These are phyloP conservation scores for Brachyptera risi DNA, from an alignment of 2,888 invertebrate genomes.

Conservation along the genomic window DNA sequence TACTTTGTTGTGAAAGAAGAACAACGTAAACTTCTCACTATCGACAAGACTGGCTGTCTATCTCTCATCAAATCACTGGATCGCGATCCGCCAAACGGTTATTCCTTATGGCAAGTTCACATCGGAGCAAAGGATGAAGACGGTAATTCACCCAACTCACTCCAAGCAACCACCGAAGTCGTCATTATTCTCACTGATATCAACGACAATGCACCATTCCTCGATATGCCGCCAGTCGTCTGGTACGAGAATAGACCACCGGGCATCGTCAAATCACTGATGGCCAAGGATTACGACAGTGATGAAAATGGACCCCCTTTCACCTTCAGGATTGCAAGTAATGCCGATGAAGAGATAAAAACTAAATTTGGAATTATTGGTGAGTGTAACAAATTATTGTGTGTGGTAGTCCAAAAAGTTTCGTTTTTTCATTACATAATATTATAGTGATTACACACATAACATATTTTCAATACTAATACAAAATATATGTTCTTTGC, in stretches of 20 bases:
- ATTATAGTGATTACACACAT: too few relatives aligned
- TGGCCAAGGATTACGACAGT: conserved; percentile 77
- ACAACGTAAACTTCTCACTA: conserved; percentile 64
- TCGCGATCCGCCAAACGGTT: conserved; percentile 84
- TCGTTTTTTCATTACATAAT: too few relatives aligned
- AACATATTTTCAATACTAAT: too few relatives aligned
- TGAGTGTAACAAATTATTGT: too few relatives aligned
- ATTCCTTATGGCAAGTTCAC: conserved; percentile 66
- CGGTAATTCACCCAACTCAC: conserved; percentile 53
- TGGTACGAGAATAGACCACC: conserved; percentile 77
- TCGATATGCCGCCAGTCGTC: conserved; percentile 74
- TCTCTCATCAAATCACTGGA: conserved; percentile 73
- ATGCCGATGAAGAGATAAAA: conserved; percentile 63
- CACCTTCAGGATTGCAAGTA: conserved; percentile 62
- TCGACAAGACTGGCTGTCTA: conserved; percentile 73
- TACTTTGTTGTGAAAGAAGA: conserved; percentile 70
- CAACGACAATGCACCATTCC: conserved; percentile 91
- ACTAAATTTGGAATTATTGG: conserved; percentile 63
- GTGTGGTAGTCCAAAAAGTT: too few relatives aligned
- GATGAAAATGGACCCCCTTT: conserved; percentile 84
- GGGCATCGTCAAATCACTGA: conserved; percentile 62
- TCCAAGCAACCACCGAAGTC: conserved; percentile 63
- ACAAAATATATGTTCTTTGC: too few relatives aligned
- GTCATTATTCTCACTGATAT: conserved; percentile 66
- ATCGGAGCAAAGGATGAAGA: conserved; percentile 72